Base-by-base conservation (phyloP, 1,140 invertebrate species). In the Cydia pomonella region DNA sequence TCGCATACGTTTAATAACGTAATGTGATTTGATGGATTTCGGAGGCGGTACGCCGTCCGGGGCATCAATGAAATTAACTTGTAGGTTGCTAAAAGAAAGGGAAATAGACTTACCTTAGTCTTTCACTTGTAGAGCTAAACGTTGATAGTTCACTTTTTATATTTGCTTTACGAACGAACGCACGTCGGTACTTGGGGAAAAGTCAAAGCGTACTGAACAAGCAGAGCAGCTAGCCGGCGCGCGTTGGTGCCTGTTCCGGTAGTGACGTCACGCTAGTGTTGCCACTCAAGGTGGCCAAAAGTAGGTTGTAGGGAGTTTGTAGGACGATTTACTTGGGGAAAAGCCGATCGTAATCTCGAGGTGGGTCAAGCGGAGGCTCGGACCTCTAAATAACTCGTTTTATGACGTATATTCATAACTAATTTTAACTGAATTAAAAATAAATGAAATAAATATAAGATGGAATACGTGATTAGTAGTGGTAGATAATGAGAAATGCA, bases 281-380 rank as follows among this genome's bases (percentile, higher is more conserved):
- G n/a, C n/a, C n/a, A n/a, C n/a, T n/a, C n/a, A 53, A 18, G 25
- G 25, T 27, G 3, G 25, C 25, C 25, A 3, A 27, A 27, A 27
- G 25, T 27, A 27, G 25, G 25, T 27, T 27, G 3, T 27, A 27
- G 25, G 25, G 25, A 27, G 25, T 3, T 27, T 27, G 25, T 27
- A 27, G 25, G 25, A 27, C 25, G 25, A 27, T 27, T 27, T 27
- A 27, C 25, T 27, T 27, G 25, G 25, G 25, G 25, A 27, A 27
- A 27, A 27, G 25, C 25, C 25, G 25, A 27, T 27, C 25, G 25
- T 27, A 27, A 27, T 18, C 50, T 53, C 18, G 16, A 21, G 50
- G 50, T 53, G 50, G 50, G 50, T 53, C 50, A 53, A 53, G 50
- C 50, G 50, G 16, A 53, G 50, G 50, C 50, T 53, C 50, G 50